A percentile compares a stretch with the other conserved stretches of the same genome.
These are phyloP conservation scores for Crocuta crocuta DNA, from an alignment of 2,113 vertebrate genomes.

Conservation along the genomic window DNA sequence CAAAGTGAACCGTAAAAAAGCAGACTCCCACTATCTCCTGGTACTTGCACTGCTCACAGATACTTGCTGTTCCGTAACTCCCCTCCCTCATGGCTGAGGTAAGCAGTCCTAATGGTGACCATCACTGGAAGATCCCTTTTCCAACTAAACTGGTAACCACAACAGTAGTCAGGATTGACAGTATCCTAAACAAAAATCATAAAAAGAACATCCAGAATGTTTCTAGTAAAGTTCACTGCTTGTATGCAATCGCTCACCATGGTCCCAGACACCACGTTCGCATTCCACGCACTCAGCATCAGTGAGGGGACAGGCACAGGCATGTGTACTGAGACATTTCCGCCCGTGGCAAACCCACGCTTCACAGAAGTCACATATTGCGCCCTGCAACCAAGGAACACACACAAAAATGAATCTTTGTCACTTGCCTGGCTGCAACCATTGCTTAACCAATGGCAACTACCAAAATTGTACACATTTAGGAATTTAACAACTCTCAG, in stretches of 20 bases:
- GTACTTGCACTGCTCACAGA: background rate
- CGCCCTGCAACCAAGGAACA: constrained; percentile 89
- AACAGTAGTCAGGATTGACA: background rate
- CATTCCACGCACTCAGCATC: constrained; percentile 97
- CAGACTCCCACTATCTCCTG: background rate
- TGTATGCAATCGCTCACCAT: constrained; percentile 87
- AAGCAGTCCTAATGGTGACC: background rate
- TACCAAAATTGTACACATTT: background rate
- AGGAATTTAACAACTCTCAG: background rate
- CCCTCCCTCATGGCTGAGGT: background rate
- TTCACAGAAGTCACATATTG: constrained; percentile 99
- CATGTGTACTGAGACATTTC: constrained; percentile 96
- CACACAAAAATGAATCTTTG: background rate
- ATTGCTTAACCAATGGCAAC: background rate
- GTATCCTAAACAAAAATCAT: background rate
- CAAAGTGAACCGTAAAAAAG: background rate
- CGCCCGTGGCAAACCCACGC: constrained; percentile 98
- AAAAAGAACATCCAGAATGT: background rate
- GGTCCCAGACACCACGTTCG: constrained; percentile 97
- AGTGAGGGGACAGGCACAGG: constrained; percentile 94
- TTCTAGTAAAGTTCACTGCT: background rate
- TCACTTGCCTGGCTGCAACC: background rate
- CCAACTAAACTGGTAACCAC: background rate
- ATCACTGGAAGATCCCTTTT: background rate
- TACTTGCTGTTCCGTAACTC: fast-evolving